phyloP scores from a whole-genome alignment of 2,113 vertebrate genomes.

The Cebus imitator region DNA sequence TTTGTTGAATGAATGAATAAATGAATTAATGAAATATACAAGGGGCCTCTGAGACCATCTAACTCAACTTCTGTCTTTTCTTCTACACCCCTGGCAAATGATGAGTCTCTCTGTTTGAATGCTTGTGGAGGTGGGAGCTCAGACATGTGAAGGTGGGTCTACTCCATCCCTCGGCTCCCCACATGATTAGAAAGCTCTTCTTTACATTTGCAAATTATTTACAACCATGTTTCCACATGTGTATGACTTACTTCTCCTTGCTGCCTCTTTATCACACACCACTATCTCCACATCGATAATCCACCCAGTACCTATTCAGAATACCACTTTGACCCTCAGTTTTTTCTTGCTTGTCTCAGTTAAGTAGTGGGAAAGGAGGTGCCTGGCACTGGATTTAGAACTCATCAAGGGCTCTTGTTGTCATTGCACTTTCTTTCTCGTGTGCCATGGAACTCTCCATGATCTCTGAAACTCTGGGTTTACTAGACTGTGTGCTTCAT shows the following conservation, averaged over 20 bases:
- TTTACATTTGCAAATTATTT: not conserved
- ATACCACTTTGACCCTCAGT: not conserved
- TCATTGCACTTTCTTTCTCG: not conserved
- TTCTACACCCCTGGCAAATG: not conserved
- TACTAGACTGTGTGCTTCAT: not conserved
- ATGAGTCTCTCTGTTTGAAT: not conserved
- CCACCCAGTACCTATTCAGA: not conserved
- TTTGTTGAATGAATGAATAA: not conserved
- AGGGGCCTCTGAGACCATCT: not conserved
- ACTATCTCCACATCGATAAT: not conserved
- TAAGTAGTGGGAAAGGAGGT: not conserved
- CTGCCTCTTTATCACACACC: not conserved
- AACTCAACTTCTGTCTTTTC: not conserved
- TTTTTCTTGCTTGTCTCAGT: not conserved
- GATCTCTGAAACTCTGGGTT: not conserved
- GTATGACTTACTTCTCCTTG: not conserved
- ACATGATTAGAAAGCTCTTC: not conserved
- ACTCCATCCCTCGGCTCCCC: not conserved
- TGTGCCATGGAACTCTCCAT: not conserved
- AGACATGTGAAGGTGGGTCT: not conserved
- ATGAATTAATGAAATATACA: not conserved
- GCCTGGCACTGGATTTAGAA: not conserved
- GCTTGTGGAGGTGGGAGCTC: not conserved
- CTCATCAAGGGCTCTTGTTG: not conserved
- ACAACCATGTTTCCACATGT: not conserved